A percentile compares a stretch with the other conserved stretches of the same genome.
Evolutionary conservation across 2,113 vertebrate species (phyloP).

Genomic region (Hystrix brachyura): DNA sequence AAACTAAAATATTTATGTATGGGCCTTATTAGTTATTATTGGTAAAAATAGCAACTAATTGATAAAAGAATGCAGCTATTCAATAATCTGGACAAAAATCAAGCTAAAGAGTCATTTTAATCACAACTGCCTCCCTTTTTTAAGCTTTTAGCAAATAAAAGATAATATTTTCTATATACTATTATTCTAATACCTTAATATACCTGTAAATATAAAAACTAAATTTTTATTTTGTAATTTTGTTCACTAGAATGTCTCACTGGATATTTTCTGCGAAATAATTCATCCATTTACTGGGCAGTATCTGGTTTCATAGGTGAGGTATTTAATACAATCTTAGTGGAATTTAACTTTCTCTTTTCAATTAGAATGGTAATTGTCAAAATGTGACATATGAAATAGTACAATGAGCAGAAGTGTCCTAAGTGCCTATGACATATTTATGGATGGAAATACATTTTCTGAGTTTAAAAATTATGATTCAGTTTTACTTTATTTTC

Average conservation of each 20-base stretch:
- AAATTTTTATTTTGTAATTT: background rate
- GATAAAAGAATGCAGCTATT: background rate
- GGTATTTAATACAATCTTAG: background rate
- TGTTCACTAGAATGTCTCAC: background rate
- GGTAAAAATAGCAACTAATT: background rate
- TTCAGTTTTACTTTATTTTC: conserved; percentile 7
- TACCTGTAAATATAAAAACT: background rate
- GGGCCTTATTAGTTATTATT: background rate
- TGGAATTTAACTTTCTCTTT: background rate
- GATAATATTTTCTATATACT: background rate
- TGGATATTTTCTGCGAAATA: background rate
- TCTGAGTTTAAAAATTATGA: background rate
- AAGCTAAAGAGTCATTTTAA: background rate
- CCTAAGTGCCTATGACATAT: background rate
- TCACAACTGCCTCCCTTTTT: background rate
- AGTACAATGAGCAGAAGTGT: background rate
- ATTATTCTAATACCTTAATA: background rate
- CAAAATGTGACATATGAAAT: background rate
- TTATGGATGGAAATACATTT: conserved; percentile 1
- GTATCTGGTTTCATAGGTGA: background rate
- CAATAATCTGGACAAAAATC: background rate
- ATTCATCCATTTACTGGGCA: background rate
- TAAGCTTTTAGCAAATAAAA: background rate
- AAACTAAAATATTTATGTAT: background rate
- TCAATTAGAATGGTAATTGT: background rate